Conservation (phyloP, 2,113 vertebrate species). For the Dasyornis broadbenti region DNA sequence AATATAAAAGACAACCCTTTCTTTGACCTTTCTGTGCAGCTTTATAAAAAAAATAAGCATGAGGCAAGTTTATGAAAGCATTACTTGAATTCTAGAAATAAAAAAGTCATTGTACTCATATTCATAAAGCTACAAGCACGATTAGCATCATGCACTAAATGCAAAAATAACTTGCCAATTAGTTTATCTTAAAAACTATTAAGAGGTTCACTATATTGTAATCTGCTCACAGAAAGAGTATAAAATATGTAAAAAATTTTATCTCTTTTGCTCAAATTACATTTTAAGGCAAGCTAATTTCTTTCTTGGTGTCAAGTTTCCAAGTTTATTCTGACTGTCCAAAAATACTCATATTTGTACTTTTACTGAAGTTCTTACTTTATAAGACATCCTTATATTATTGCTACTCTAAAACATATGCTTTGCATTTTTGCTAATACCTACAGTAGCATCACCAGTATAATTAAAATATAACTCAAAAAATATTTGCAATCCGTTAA, state of each 20-base stretch:
- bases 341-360: not conserved
- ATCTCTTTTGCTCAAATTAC: not conserved
- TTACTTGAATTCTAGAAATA: conserved; percentile 39
- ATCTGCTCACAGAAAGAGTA: not conserved
- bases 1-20: conserved; percentile 33
- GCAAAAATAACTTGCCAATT: not conserved
- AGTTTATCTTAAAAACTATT: conserved; percentile 31
- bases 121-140: not conserved
- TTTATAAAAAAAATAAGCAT: conserved; percentile 45
- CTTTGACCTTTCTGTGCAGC: conserved; percentile 27
- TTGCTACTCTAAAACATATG: not conserved
- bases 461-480: not conserved
- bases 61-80: conserved; percentile 28
- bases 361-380: not conserved
- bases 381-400: not conserved
- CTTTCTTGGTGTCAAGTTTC: not conserved
- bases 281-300: not conserved
- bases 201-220: not conserved
- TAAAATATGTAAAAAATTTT: not conserved
- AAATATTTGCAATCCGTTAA: not conserved
- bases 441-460: not conserved
- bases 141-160: conserved; percentile 19
- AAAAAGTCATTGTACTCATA: conserved; percentile 13
- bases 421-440: conserved; percentile 6
- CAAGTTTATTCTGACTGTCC: not conserved